These are phyloP conservation scores for Rhinella marina DNA, from an alignment of 2,797 vertebrate genomes.

Conservation along the genomic window DNA sequence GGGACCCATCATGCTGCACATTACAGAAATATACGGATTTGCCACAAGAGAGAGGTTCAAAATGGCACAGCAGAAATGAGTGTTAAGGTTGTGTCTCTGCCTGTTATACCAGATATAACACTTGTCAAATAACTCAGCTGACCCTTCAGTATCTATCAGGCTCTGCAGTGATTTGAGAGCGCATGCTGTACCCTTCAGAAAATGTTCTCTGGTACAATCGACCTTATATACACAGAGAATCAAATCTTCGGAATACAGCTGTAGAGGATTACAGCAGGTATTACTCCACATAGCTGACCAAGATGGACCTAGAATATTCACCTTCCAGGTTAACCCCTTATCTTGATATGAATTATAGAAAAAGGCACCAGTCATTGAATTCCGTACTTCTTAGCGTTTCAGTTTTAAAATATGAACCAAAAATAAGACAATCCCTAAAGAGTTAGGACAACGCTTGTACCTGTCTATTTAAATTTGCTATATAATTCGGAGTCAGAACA, in stretches of 20 bases:
- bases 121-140: slow-evolving; percentile 85
- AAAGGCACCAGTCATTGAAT: background rate
- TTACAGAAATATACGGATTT: slow-evolving; percentile 83
- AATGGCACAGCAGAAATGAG: slow-evolving; percentile 81
- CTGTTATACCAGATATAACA: slow-evolving; percentile 80
- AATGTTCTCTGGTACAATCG: slow-evolving; percentile 85
- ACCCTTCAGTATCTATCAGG: slow-evolving; percentile 81
- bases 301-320: slow-evolving; percentile 25
- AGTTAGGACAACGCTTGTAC: background rate
- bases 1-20: slow-evolving; percentile 65
- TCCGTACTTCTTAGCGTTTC: background rate
- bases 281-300: background rate
- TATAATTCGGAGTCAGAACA: background rate
- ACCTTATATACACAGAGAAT: slow-evolving; percentile 72
- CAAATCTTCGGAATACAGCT: slow-evolving; percentile 38
- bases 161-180: slow-evolving; percentile 82
- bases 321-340: slow-evolving; percentile 29
- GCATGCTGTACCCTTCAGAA: slow-evolving; percentile 74
- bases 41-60: slow-evolving; percentile 82
- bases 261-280: slow-evolving; percentile 43
- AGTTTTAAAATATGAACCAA: background rate
- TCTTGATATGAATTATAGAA: slow-evolving; percentile 10
- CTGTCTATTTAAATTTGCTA: background rate
- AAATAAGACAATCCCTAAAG: background rate
- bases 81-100: slow-evolving; percentile 86